Base-by-base conservation (phyloP, 2,797 vertebrate species). In the Gila robusta region DNA sequence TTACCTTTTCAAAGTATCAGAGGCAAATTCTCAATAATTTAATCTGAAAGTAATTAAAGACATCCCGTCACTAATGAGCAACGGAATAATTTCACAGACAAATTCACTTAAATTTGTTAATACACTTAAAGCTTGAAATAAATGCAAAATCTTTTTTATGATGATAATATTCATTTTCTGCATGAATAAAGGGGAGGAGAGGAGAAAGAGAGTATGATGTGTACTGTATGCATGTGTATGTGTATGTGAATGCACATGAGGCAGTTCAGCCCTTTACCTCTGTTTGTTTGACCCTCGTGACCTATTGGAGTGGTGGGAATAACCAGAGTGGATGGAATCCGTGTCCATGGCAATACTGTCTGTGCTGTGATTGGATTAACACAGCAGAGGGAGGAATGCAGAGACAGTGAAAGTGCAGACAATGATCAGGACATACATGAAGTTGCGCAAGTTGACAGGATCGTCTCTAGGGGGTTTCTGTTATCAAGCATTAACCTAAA, bases 311-410 rank as follows among this genome's bases (percentile, higher is more conserved):
- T 97, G 97, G 93, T 97, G 97, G 85, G 98, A 99, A 93, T 98
- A 98, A 86, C 97, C 98, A 23, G 98, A 98, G 91, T 98, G 98
- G 0, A 97, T 98, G 2, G 98, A 99, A 94, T 99, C 98, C 3
- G 97, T 99, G 96, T 99, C 98, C 98, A 99, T 99, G 92, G 93
- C 90, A 90, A 91, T 84, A 89, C 89, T 85, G 90, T 10, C 41
- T 88, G 88, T 90, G 87, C 82, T 85, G 83, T 37, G 84, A 91
- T 86, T 90, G 89, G 91, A 82, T 90, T 91, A 92, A 87, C 88
- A 90, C 79, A 87, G 78, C 86, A 83, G 52, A 79, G 17, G 90
- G 70, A 9, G 90, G 62, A 81, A 73, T 32, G 67, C 28, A 35
- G 87, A 80, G 86, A 69, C 87, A 85, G 85, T 84, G 77, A 86